Percentiles rank a stretch among this genome's conserved stretches.
These are phyloP conservation scores for Choristoneura rosaceana DNA, from an alignment of 2,888 invertebrate genomes.

Conservation along the genomic window DNA sequence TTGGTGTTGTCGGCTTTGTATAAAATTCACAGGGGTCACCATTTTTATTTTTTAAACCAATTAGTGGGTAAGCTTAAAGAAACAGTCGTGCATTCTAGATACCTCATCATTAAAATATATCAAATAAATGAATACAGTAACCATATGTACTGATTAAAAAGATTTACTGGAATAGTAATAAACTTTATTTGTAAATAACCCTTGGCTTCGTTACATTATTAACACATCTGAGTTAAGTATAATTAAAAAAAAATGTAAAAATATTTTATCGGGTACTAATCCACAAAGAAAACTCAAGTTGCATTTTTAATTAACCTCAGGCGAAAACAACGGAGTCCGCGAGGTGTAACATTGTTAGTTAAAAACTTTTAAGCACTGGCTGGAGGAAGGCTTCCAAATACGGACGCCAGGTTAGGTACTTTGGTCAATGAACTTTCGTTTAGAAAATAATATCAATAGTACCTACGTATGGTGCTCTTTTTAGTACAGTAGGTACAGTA, in stretches of 20 bases:
- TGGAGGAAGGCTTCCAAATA: background rate
- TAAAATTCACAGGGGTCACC: background rate
- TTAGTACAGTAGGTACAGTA: no score
- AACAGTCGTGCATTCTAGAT: no score
- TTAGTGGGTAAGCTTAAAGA: no score
- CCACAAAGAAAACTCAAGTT: background rate
- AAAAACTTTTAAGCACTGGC: background rate
- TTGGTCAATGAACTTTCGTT: background rate
- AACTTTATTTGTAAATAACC: no score
- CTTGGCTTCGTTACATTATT: background rate
- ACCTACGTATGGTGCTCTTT: no score
- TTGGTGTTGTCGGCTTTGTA: background rate
- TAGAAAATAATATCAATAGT: background rate
- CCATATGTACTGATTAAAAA: no score
- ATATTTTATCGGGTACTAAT: background rate
- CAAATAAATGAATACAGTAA: no score
- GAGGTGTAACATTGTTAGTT: background rate
- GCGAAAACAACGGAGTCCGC: background rate
- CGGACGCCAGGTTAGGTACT: background rate
- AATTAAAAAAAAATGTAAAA: background rate
- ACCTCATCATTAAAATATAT: no score
- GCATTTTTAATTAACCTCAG: slow-evolving; percentile 2
- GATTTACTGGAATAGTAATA: no score
- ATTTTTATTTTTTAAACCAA: no score
- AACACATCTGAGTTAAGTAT: background rate